Evolutionary conservation across 2,888 invertebrate species (phyloP).

Genomic region (Brenthis hecate): DNA sequence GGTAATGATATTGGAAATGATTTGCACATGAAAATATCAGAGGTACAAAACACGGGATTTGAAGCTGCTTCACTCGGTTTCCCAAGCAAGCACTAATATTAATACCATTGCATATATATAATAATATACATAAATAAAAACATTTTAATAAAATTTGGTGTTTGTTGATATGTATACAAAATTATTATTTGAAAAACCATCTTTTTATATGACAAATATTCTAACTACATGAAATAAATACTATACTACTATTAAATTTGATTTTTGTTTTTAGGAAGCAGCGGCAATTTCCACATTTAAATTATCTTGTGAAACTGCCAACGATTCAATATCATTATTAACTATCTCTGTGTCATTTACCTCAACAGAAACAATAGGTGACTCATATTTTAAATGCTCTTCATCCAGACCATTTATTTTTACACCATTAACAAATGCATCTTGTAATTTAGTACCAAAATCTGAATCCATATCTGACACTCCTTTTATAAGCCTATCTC

Average conservation of each 20-base stretch:
- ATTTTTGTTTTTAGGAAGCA: slow-evolving; percentile 58
- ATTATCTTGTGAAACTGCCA: slow-evolving; percentile 54
- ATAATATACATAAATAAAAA: too few species aligned
- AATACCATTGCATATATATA: too few species aligned
- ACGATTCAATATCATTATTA: slow-evolving; percentile 43
- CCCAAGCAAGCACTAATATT: too few species aligned
- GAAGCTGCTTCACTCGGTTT: too few species aligned
- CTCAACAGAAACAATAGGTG: slow-evolving; percentile 45
- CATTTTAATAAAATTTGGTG: too few species aligned
- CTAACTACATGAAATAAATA: slow-evolving; percentile 35
- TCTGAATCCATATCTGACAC: slow-evolving; percentile 87
- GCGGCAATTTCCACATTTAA: slow-evolving; percentile 70
- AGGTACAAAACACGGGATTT: too few species aligned
- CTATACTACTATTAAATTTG: slow-evolving; percentile 26
- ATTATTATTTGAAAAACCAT: not conserved
- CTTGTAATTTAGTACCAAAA: slow-evolving; percentile 87
- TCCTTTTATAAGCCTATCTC: slow-evolving; percentile 85
- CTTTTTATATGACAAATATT: slow-evolving; percentile 23
- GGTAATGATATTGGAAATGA: too few species aligned
- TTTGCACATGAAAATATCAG: too few species aligned
- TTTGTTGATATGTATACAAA: too few species aligned
- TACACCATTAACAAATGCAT: slow-evolving; percentile 63
- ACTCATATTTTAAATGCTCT: slow-evolving; percentile 48
- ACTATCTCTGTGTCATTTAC: slow-evolving; percentile 43
- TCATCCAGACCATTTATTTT: slow-evolving; percentile 65